Evolutionary conservation across 2,113 vertebrate species (phyloP), one percentile per base, ranked within the genome.

Genomic region (Gambusia holbrooki): DNA sequence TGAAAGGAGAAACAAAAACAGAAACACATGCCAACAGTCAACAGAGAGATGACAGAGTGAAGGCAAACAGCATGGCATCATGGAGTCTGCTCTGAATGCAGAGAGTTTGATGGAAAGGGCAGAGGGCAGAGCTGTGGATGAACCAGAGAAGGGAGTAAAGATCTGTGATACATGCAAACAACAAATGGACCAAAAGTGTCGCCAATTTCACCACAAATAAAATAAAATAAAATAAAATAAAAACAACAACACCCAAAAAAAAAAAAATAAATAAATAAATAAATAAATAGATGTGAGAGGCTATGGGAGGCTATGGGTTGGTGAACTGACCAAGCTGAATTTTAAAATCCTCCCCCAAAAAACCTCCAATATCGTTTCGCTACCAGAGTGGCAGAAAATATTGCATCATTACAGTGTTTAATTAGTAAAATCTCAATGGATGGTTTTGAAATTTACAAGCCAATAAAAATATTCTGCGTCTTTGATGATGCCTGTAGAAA

Each of bases 1-100:
- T 95, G 93, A 94, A 94, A 94, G 89, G 87, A 94, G 92, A 93
- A 92, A 92, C 91, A 93, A 92, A 93, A 91, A 91, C 35, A 35
- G 37, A 66, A 35, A 40, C 64, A 93, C 92, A 93, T 94, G 90
- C 90, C 89, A 91, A 94, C 86, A 89, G 89, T 94, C 92, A 94
- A 92, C 91, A 93, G 81, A 89, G 87, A 92, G 81, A 91, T 91
- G 88, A 91, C 86, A 93, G 89, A 91, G 88, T 89, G 90, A 82
- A 80, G 84, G 87, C 78, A 78, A 82, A 89, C 77, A 77, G 89
- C 83, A 81, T 74, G 88, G 90, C 85, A 87, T 89, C 76, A 71
- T 78, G 78, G 70, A 75, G 79, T 82, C 67, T 71, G 75, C 80
- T 80, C 82, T 87, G 90, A 71, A 81, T 70, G 79, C 77, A 75